Base-by-base conservation (phyloP, 2,888 invertebrate genomes). In the Conus canariensis region DNA sequence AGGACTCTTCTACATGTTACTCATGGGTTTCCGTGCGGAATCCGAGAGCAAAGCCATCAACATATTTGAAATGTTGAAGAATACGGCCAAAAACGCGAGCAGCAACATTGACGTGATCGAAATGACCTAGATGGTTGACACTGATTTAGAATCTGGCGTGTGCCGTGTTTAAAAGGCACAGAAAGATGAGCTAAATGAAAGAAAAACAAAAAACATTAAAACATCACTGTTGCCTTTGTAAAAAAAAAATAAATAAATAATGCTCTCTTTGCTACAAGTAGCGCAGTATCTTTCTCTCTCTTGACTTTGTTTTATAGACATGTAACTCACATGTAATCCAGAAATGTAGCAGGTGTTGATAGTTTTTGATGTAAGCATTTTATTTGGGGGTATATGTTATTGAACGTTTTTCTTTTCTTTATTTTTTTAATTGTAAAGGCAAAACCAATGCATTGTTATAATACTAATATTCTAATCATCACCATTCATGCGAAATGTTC, bases 1-100 rank as follows among this genome's bases (percentile, higher is more conserved):
- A 0, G 67, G 45, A 19, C 8, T 86, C 45, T 86, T 86, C 64
- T 86, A 86, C 67, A 86, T 86, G 86, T 30, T 86, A 45, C 86
- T 86, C 64, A 86, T 86, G 86, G 86, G 86, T 45, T 64, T 86
- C 86, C 60, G 67, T 1, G 86, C 86, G 22, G 64, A 67, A 19
- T 86, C 86, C 12, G 60, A 86, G 86, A 30, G 60, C n/a, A 60
- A 86, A 16, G 86, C 86, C 64, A 64, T 86, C 86, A 64, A n/a
- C 16, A 45, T 86, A 45, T 67, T 86, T 19, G 60, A 86, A 67
- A n/a, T 86, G 64, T 16, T 86, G 64, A 86, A 86, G 67, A 60
- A 86, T 45, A 67, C 67, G 64, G 86, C 86, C 16, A 14, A 67
- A 45, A 86, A 86, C 19, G 86, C 86, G 16, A 86, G 19, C 86